Evolutionary conservation across 1,140 invertebrate genomes (phyloP), one percentile per base, ranked within the genome.

Genomic region (Drosophila setifemur): DNA sequence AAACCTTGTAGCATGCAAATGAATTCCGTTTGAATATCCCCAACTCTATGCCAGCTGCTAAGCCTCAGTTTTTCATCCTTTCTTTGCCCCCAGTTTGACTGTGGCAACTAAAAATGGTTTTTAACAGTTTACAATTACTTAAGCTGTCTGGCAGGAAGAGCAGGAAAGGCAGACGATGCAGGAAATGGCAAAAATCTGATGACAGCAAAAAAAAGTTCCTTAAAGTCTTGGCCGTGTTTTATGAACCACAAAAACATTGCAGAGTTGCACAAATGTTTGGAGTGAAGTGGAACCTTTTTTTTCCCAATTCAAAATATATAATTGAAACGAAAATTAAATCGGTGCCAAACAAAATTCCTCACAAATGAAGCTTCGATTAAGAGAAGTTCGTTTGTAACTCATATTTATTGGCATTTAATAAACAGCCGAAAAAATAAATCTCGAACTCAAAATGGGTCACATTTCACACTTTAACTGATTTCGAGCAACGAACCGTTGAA

Each of bases 81-180:
- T n/a, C n/a, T 66, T 53, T 55, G 9, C 21, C 28, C 60, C 33
- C 21, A 35, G 21, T 63, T 50, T 64, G 61, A 37, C 68, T 66
- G 49, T 64, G 35, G 25, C 69, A 73, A 77, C 70, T 71, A 64
- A 78, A 77, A 78, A 73, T 71, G 53, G 47, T 57, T 71, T 61
- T 58, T 52, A 67, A 54, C 64, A 66, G 49, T 83, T 83, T 67
- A 74, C 79, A 83, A 83, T 83, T 83, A 85, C 78, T 78, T 67
- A 71, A 85, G 79, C 52, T 37, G 42, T 58, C 35, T 2, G 26
- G 16, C 14, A 25, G 7, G 31, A 48, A 37, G 31, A 40, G n/a
- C 11, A 1, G 7, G 9, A 5, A 3, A 28, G 9, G 12, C 9
- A 47, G 18, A 14, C 28, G 18, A 23, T 25, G 23, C 29, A 50